Conservation (phyloP, 2,888 invertebrate species). For the Synanthedon andrenaeformis region DNA sequence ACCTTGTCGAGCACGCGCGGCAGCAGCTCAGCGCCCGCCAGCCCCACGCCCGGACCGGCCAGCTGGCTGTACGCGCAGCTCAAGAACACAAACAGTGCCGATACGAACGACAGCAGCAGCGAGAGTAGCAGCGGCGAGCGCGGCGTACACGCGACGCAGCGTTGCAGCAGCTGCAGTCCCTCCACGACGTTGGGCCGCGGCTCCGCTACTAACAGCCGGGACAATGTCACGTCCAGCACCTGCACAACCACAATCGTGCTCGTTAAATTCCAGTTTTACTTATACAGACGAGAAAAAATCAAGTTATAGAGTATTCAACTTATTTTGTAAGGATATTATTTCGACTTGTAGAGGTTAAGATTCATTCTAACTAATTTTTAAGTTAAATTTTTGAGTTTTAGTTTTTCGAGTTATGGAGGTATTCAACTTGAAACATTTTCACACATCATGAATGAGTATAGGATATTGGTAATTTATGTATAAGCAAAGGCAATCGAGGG, state of each 20-base stretch:
- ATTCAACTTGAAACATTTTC: no score
- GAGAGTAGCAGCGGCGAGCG: conserved; percentile 86
- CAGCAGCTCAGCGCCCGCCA: conserved; percentile 66
- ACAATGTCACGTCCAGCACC: conserved; percentile 85
- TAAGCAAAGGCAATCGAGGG: no score
- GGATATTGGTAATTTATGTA: no score
- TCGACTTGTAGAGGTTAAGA: no score
- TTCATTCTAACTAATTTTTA: no score
- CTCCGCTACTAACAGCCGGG: conserved; percentile 79
- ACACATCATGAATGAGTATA: no score
- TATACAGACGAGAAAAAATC: neutral
- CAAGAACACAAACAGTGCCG: conserved; percentile 90
- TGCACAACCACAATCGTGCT: conserved; percentile 19
- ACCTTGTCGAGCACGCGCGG: conserved; percentile 90
- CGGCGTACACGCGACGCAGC: conserved; percentile 81
- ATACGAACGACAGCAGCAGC: conserved; percentile 89
- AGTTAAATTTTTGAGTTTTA: no score
- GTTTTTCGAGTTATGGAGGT: no score
- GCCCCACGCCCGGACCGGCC: conserved; percentile 61
- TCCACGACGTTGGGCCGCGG: conserved; percentile 78
- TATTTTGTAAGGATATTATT: no score
- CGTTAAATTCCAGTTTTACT: neutral
- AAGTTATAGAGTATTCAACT: no score
- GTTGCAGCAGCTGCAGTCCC: conserved; percentile 81
- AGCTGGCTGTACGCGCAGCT: conserved; percentile 88